Evolutionary conservation across 2,113 vertebrate species (phyloP).

Genomic region (Jaculus jaculus): DNA sequence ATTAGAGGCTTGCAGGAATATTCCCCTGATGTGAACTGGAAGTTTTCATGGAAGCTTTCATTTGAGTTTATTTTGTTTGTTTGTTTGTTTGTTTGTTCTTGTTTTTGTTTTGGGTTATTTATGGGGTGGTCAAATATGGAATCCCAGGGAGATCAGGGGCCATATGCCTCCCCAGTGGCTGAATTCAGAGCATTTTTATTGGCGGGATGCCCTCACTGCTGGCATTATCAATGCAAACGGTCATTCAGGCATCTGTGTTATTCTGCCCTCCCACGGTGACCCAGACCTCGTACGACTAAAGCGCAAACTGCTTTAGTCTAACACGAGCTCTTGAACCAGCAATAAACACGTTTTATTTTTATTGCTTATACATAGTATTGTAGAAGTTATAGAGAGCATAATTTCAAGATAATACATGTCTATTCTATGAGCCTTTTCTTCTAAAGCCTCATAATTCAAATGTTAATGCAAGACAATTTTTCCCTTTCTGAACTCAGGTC

Average conservation of each 20-base stretch:
- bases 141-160: slow-evolving; percentile 75
- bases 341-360: slow-evolving; percentile 61
- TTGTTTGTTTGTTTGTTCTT: slow-evolving; percentile 20
- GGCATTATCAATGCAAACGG: neutral
- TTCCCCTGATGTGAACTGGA: slow-evolving; percentile 67
- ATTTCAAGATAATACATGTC: slow-evolving; percentile 62
- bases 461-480: slow-evolving; percentile 24
- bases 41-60: slow-evolving; percentile 42
- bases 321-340: slow-evolving; percentile 26
- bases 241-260: slow-evolving; percentile 58
- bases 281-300: slow-evolving; percentile 6
- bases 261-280: neutral
- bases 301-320: neutral
- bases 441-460: slow-evolving; percentile 53
- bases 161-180: slow-evolving; percentile 68
- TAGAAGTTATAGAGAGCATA: slow-evolving; percentile 23
- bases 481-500: neutral
- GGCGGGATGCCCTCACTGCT: slow-evolving; percentile 52
- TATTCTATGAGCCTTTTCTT: slow-evolving; percentile 28
- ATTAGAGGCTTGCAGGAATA: slow-evolving; percentile 75
- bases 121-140: slow-evolving; percentile 17
- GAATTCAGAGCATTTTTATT: slow-evolving; percentile 50
- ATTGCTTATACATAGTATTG: slow-evolving; percentile 9
- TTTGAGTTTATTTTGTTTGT: neutral
- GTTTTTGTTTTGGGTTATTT: neutral